These are phyloP conservation scores for Heliconius ismenius DNA, from an alignment of 2,888 invertebrate species.

Conservation along the genomic window DNA sequence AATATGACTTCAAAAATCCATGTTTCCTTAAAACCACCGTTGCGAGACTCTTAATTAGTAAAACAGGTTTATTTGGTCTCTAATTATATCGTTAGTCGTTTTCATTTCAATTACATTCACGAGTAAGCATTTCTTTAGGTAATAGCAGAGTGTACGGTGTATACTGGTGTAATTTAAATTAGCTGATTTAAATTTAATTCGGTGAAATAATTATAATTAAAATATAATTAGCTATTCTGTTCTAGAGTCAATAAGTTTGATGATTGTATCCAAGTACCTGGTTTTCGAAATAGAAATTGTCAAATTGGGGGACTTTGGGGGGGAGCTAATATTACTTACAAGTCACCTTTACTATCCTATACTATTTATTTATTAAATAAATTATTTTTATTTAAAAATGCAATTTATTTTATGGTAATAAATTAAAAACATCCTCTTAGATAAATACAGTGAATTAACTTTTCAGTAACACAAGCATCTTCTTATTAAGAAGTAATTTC, in stretches of 20 bases:
- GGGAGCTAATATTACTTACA: background rate
- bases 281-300: background rate
- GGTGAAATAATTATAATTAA: no score
- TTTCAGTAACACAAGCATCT: background rate
- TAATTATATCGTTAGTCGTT: background rate
- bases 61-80: background rate
- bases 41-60: background rate
- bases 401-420: background rate
- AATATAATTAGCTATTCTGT: no score
- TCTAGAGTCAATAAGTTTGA: background rate
- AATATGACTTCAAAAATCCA: background rate
- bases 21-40: background rate
- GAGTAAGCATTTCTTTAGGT: background rate
- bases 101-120: slow-evolving; percentile 3
- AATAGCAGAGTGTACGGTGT: background rate
- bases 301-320: background rate
- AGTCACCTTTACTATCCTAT: no score
- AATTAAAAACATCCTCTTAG: background rate
- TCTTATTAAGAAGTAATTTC: slow-evolving; percentile 13
- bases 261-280: background rate
- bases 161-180: no score
- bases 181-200: no score
- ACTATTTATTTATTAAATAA: no score
- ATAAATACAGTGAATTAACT: background rate
- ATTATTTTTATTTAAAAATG: no score